phyloP scores from a whole-genome alignment of 2,888 invertebrate species.

The Sicus ferrugineus region DNA sequence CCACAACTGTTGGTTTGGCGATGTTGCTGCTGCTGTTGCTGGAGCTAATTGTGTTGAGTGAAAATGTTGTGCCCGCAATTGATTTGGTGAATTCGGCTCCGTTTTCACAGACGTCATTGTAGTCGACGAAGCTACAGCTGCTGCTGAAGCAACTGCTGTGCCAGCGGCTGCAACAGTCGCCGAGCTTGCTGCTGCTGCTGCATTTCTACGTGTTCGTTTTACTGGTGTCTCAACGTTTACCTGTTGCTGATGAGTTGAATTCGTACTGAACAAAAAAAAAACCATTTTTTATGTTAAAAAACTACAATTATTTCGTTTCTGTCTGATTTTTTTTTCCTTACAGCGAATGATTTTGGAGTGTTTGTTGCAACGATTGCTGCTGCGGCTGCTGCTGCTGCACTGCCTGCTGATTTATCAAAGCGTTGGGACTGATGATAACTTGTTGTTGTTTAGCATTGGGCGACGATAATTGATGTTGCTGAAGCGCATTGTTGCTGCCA shows the following conservation, averaged over 20 bases:
- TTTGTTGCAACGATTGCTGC: constrained; percentile 39
- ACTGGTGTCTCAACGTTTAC: constrained; percentile 36
- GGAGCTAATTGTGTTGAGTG: not conserved
- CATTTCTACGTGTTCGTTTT: constrained; percentile 35
- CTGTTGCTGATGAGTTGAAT: constrained; percentile 24
- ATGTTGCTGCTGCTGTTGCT: constrained; percentile 24
- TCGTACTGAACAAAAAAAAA: not conserved
- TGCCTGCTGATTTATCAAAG: not conserved
- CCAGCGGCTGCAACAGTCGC: not conserved
- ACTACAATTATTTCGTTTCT: not conserved
- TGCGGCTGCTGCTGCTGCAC: constrained; percentile 40
- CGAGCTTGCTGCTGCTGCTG: constrained; percentile 33
- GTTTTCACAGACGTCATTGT: not conserved
- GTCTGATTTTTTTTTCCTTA: constrained; percentile 24
- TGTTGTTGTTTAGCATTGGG: not conserved
- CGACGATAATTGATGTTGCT: not conserved
- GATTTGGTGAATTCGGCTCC: not conserved
- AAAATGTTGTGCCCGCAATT: no score
- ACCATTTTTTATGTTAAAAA: not conserved
- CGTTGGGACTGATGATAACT: not conserved
- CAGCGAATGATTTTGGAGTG: constrained; percentile 40
- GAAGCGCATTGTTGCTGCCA: not conserved
- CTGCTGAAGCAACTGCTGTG: not conserved
- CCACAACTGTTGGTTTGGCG: not conserved
- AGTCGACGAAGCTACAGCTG: not conserved